These are phyloP conservation scores for Tangara arthus DNA, from an alignment of 2,797 vertebrate genomes.

Conservation along the genomic window DNA sequence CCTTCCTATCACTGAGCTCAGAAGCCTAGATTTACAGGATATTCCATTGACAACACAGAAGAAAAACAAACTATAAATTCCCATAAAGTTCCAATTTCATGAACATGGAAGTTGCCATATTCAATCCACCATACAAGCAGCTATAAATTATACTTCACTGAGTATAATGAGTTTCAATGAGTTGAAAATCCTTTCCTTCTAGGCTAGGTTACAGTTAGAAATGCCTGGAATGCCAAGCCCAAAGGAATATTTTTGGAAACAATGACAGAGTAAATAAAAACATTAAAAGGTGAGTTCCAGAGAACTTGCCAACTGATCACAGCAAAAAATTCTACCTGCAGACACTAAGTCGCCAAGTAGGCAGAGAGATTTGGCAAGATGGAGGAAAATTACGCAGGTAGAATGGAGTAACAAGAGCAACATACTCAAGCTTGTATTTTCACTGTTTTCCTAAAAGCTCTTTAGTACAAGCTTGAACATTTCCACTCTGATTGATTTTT, in stretches of 20 bases:
- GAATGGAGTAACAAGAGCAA: background rate
- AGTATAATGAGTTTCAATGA: background rate
- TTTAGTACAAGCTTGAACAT: background rate
- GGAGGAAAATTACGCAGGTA: background rate
- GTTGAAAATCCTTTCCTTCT: background rate
- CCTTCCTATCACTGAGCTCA: background rate
- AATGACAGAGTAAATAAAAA: background rate
- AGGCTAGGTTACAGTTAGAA: background rate
- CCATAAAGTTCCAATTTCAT: background rate
- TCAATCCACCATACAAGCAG: background rate
- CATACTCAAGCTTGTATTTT: background rate
- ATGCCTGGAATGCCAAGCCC: background rate
- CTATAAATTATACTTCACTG: background rate
- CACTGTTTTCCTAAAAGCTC: background rate
- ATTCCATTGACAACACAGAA: background rate
- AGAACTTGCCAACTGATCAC: background rate
- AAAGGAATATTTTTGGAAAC: background rate
- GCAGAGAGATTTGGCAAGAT: background rate
- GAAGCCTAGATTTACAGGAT: background rate
- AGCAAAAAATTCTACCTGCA: background rate
- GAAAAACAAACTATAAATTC: background rate
- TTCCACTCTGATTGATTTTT: background rate
- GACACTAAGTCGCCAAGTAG: background rate
- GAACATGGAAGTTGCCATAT: background rate
- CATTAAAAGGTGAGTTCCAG: background rate